Conservation (phyloP, 2,797 vertebrate genomes). For the Phaenicophaeus curvirostris region DNA sequence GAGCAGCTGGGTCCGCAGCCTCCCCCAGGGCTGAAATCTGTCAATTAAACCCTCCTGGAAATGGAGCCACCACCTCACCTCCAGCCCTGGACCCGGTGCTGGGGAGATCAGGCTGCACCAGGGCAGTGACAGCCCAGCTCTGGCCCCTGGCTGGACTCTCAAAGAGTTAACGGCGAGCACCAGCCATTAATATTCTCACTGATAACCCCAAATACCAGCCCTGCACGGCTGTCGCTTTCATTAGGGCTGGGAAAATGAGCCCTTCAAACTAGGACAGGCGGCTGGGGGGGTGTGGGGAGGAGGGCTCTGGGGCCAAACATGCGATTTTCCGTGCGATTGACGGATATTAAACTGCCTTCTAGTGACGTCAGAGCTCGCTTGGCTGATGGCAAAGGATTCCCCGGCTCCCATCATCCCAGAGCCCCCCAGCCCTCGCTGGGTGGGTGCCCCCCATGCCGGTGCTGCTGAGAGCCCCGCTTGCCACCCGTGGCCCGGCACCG, state of each 20-base stretch:
- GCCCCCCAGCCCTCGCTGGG: neutral
- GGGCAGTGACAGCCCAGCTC: rapidly evolving
- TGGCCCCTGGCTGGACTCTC: neutral
- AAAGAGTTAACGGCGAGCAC: conserved; percentile 24
- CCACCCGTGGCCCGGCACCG: neutral
- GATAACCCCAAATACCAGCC: conserved; percentile 31
- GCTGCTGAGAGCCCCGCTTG: neutral
- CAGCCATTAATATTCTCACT: conserved; percentile 48
- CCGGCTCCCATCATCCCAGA: neutral
- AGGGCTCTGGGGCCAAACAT: conserved; percentile 29
- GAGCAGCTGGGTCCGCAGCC: neutral
- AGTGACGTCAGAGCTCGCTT: conserved; percentile 4
- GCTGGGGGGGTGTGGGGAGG: neutral
- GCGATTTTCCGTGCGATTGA: conserved; percentile 7
- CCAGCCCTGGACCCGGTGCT: rapidly evolving
- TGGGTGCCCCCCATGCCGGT: neutral
- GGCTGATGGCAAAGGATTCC: neutral
- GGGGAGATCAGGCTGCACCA: rapidly evolving
- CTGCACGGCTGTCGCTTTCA: conserved; percentile 60
- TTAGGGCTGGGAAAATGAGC: conserved; percentile 52
- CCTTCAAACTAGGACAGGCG: conserved; percentile 56
- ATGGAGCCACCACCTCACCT: rapidly evolving
- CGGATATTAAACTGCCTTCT: neutral
- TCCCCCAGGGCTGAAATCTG: rapidly evolving
- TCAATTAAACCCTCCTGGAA: neutral